Conservation (phyloP, 2,888 invertebrate species). For the Sarcophaga caerulescens region DNA sequence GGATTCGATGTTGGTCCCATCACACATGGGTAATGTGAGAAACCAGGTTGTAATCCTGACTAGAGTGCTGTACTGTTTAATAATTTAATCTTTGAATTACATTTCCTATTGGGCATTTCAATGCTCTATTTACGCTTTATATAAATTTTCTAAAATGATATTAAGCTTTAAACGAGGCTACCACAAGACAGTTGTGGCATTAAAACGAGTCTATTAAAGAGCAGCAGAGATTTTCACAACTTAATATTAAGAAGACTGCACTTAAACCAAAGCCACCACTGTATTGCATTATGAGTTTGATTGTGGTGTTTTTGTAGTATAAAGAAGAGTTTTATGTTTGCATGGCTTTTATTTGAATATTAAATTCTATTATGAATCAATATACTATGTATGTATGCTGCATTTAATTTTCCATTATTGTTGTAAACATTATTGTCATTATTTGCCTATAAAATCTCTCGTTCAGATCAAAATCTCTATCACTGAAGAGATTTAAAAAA, state of each 20-base stretch:
- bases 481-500: background rate
- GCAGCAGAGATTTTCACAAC: too few species aligned
- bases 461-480: background rate
- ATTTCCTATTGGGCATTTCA: background rate
- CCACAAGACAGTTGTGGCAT: background rate
- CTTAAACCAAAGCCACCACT: too few species aligned
- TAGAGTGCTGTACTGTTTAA: too few species aligned
- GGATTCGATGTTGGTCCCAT: too few species aligned
- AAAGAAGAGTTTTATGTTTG: background rate
- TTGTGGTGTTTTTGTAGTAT: background rate
- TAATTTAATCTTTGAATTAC: too few species aligned
- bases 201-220: too few species aligned
- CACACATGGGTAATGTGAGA: too few species aligned
- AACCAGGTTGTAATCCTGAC: too few species aligned
- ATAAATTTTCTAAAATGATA: background rate
- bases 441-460: background rate
- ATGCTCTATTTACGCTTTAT: background rate
- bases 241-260: too few species aligned
- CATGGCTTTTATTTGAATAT: background rate
- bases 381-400: too few species aligned
- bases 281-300: background rate
- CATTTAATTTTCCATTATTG: background rate
- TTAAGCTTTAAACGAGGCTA: background rate
- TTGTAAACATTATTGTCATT: background rate
- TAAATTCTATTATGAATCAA: background rate